These are phyloP conservation scores for Crotalus tigris DNA, from an alignment of 2,113 vertebrate species.

Conservation along the genomic window DNA sequence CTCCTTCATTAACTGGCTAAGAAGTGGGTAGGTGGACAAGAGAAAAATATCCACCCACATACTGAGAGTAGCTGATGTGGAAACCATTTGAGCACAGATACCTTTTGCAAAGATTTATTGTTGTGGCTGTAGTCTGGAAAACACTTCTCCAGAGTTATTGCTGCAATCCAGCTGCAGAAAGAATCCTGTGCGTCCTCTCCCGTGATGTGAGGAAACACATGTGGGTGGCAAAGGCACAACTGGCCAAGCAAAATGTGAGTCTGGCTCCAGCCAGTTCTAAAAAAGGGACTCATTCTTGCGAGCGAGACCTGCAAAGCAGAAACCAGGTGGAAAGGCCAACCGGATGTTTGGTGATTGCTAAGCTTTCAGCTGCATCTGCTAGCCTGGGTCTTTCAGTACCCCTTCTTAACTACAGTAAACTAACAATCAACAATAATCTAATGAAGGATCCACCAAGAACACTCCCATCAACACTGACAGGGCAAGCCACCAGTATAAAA, in stretches of 20 bases:
- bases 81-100: neutral
- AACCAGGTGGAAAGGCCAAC: neutral
- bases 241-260: neutral
- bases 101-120: neutral
- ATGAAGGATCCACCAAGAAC: neutral
- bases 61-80: neutral
- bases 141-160: neutral
- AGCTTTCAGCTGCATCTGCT: neutral
- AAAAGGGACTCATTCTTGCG: neutral
- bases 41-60: neutral
- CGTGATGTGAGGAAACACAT: neutral
- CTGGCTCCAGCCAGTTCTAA: neutral
- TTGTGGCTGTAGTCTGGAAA: neutral
- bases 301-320: neutral
- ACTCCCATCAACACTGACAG: neutral
- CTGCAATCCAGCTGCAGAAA: neutral
- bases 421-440: neutral
- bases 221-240: neutral
- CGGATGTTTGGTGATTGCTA: neutral
- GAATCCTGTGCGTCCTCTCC: neutral
- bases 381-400: neutral
- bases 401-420: neutral
- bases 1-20: neutral
- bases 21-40: neutral
- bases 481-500: neutral